Base-by-base conservation (phyloP, 2,888 invertebrate genomes). In the Pediacus dermestoides region DNA sequence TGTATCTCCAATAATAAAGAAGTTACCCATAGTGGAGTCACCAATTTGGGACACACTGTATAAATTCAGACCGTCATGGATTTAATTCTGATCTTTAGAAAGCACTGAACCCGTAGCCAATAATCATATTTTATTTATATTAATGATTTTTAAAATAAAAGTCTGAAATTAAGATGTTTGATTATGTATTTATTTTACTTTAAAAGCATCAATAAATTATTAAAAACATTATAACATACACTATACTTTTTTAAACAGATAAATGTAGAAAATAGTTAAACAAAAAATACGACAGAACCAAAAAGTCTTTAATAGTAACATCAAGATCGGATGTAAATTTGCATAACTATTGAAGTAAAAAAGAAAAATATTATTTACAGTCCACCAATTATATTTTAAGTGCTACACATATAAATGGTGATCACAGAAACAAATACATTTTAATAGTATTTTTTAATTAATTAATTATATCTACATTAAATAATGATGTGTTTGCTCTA, bases 361-460 rank as follows among this genome's bases (percentile, higher is more conserved):
- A 49, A 52, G 47, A 56, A 52, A 54, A 41, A 49, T 48, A 36
- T 49, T 54, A 59, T 57, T 48, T 58, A 60, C 58, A 57, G 53
- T 28, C 58, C 57, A 57, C 56, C 53, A 53, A 60, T 57, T 14
- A 58, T 55, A 50, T 55, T 53, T 48, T 48, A 48, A 55, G 59
- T 59, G 60, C 58, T 57, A 60, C 55, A 58, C 49, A 52, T 55
- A 56, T 52, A 53, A 55, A 55, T 53, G 55, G 58, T 60, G 59
- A 61, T 61, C 61, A 61, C 60, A 60, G 60, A 42, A 47, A 49
- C 37, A 25, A 27, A 44, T 37, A 32, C 27, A 32, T 30, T 34
- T 39, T 16, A 25, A 21, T 14, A 16, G 9, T 33, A 18, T 15
- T 21, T n/a, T n/a, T n/a, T n/a, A n/a, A n/a, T n/a, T n/a, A n/a